Evolutionary conservation across 1,140 invertebrate genomes (phyloP), one percentile per base, ranked within the genome.

Genomic region (Neodiprion virginianus): DNA sequence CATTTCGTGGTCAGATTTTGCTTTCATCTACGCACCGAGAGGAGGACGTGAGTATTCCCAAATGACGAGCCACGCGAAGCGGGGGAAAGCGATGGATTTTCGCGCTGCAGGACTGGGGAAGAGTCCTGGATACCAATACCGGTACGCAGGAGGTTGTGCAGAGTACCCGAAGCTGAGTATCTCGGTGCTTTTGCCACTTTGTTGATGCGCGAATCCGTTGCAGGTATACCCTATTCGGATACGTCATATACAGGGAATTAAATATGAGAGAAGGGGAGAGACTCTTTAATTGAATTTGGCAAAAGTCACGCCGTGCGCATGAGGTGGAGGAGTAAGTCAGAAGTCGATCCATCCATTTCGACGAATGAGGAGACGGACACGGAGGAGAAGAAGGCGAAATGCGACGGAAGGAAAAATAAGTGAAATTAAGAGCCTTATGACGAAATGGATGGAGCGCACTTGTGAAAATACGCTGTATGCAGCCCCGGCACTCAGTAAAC

Each of bases 31-130:
- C 53, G 53, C 76, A 82, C 79, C 73, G 79, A 83, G 83, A 17
- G 8, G 53, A 83, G 84, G 82, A 85, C 84, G 85, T 85, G 84
- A 83, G 84, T 85, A 86, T 86, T 87, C 84, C 85, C 81, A 77
- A 80, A 80, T 76, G 81, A 76, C 76, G 71, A 76, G 74, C 76
- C 74, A 66, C 72, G 73, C 47, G 73, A 79, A 76, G 78, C 75
- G 74, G 71, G 72, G 61, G 69, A 81, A 78, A 78, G 75, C 77
- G 77, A 75, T 48, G 76, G 76, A 72, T 69, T 73, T 73, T 75
- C 79, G 73, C 23, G 48, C 12, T 14, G 70, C 12, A 40, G 28
- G 48, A 40, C 23, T 8, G 8, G 12, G 14, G 12, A 69, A 12
- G 14, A 40, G n/a, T 28, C 3, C 28, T 40, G n/a, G n/a, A 17